Percentiles rank a stretch among this genome's conserved stretches.
These are phyloP conservation scores for Pristionchus arcanus DNA, from an alignment of 2,888 invertebrate genomes.

Conservation along the genomic window DNA sequence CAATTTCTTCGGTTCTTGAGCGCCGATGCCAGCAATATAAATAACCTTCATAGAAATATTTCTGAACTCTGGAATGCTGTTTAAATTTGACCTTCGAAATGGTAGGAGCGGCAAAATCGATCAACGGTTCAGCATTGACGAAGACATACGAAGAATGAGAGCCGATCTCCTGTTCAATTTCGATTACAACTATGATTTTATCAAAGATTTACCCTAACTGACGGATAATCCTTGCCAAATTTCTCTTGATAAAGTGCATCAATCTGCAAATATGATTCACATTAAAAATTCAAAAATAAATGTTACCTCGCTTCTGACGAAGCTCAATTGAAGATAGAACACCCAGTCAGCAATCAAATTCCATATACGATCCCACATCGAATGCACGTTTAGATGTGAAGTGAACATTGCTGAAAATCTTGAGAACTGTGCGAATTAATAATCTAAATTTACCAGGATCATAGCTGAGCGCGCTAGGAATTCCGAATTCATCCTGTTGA, in stretches of 20 bases:
- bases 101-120: background rate
- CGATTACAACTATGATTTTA: background rate
- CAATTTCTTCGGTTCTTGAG: background rate
- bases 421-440: background rate
- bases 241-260: background rate
- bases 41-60: background rate
- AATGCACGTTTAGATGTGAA: background rate
- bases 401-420: background rate
- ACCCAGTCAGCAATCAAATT: conserved; percentile 5
- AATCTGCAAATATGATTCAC: background rate
- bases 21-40: background rate
- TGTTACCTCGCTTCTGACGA: background rate
- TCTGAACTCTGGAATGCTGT: no score
- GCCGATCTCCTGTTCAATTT: background rate
- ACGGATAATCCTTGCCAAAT: background rate
- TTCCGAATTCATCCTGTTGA: background rate
- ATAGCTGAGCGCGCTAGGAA: background rate
- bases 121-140: background rate
- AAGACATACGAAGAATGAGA: background rate
- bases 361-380: background rate
- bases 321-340: background rate
- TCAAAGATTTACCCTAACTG: background rate
- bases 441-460: background rate
- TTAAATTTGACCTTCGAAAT: background rate
- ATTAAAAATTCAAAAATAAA: background rate